Conservation (phyloP, 1,140 invertebrate genomes). For the Armadillidium nasatum region DNA sequence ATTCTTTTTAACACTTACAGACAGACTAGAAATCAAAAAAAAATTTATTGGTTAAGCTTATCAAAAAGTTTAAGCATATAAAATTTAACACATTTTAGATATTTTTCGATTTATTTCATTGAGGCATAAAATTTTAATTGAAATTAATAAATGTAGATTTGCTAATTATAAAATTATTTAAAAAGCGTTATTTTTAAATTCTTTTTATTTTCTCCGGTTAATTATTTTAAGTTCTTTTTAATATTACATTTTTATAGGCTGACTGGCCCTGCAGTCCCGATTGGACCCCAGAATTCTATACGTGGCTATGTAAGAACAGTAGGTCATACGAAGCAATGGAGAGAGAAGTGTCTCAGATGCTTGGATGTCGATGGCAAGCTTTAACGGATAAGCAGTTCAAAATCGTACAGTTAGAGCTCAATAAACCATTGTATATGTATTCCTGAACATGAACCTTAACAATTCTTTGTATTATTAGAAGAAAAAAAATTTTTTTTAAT, state of each 20-base stretch:
- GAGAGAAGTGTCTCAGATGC: conserved; percentile 62
- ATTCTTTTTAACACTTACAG: no score
- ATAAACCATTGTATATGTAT: conserved; percentile 35
- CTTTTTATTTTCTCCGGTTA: neutral
- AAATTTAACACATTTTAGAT: no score
- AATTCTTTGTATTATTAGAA: no score
- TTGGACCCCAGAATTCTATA: conserved; percentile 63
- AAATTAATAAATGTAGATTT: no score
- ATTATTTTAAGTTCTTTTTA: no score
- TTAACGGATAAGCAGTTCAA: conserved; percentile 68
- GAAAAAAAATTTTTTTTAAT: no score
- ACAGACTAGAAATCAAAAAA: no score
- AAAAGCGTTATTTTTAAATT: neutral
- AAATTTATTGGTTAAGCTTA: no score
- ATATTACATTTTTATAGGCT: conserved; percentile 59
- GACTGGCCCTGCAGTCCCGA: conserved; percentile 65
- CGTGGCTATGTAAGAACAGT: conserved; percentile 61
- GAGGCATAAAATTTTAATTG: no score
- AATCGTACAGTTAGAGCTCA: conserved; percentile 40
- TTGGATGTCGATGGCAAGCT: conserved; percentile 67
- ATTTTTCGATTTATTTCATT: no score
- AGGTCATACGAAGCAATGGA: conserved; percentile 62
- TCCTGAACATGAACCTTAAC: neutral
- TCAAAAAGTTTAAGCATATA: no score
- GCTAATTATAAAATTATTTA: neutral